A percentile compares a stretch with the other conserved stretches of the same genome.
Evolutionary conservation across 2,797 vertebrate genomes (phyloP).

Genomic region (Anolis apletophallus): DNA sequence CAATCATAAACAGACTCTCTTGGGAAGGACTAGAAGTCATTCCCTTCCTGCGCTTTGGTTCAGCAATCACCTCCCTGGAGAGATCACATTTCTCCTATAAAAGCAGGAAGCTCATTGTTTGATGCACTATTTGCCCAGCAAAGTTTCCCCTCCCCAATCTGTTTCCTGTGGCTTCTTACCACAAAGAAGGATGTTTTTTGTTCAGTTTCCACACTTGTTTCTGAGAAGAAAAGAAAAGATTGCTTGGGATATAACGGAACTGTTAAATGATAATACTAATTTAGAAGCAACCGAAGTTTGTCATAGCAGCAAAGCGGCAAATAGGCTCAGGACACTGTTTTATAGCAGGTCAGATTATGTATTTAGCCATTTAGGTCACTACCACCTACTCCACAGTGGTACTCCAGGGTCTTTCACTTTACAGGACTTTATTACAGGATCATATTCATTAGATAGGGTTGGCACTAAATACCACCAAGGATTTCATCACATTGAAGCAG

Average conservation of each 20-base stretch:
- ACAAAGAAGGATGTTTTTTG: neutral
- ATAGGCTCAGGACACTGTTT: neutral
- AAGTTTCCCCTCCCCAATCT: neutral
- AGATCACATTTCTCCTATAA: conserved; percentile 13
- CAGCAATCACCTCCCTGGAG: neutral
- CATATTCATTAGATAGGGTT: neutral
- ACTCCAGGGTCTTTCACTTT: neutral
- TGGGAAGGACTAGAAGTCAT: conserved; percentile 17
- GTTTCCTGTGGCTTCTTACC: conserved; percentile 20
- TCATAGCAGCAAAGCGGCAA: neutral
- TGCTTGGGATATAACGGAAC: neutral
- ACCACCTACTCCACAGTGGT: neutral
- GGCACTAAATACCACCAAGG: too few relatives aligned
- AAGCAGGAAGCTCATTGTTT: neutral
- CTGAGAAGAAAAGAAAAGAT: neutral
- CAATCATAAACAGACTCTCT: neutral
- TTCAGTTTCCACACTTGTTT: neutral
- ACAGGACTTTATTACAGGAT: too few relatives aligned
- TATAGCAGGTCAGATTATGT: neutral
- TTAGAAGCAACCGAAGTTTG: neutral
- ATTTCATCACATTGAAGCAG: too few relatives aligned
- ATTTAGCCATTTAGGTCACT: neutral
- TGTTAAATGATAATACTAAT: neutral
- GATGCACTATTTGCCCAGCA: neutral
- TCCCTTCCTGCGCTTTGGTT: conserved; percentile 19